phyloP scores from a whole-genome alignment of 2,113 vertebrate species.

The Buteo buteo region DNA sequence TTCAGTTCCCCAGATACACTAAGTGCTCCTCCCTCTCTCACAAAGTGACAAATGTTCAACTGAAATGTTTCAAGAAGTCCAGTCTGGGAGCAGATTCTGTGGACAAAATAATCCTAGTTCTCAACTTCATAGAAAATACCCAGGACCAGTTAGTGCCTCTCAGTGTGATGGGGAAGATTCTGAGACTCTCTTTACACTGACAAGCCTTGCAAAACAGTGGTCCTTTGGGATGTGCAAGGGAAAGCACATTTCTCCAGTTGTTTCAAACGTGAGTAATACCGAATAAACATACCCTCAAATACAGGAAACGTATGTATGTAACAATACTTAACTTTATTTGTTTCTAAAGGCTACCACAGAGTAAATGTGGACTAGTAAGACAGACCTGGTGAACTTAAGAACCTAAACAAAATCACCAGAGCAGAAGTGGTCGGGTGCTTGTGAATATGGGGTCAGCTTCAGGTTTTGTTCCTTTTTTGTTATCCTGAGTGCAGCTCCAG shows the following conservation, averaged over 20 bases:
- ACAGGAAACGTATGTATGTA: rapidly evolving
- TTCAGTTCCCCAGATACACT: background rate
- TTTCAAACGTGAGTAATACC: background rate
- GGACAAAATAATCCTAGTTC: background rate
- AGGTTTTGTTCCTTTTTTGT: background rate
- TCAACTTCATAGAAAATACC: background rate
- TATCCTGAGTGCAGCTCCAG: background rate
- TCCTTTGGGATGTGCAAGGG: background rate
- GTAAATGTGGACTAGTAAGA: background rate
- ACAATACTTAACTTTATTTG: background rate
- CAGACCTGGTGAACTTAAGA: background rate
- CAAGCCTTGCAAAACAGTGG: background rate
- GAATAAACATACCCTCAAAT: background rate
- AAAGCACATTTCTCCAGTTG: background rate
- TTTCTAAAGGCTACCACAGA: background rate
- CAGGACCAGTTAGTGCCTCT: background rate
- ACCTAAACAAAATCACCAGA: background rate
- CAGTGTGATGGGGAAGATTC: background rate
- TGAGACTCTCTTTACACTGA: background rate
- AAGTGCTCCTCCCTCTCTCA: background rate
- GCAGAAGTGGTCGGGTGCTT: background rate
- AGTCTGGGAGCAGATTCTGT: background rate
- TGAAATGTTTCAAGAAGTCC: background rate
- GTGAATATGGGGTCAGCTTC: background rate
- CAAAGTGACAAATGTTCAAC: background rate